Evolutionary conservation across 2,113 vertebrate genomes (phyloP), one percentile per base, ranked within the genome.

Genomic region (Oxyruncus cristatus): DNA sequence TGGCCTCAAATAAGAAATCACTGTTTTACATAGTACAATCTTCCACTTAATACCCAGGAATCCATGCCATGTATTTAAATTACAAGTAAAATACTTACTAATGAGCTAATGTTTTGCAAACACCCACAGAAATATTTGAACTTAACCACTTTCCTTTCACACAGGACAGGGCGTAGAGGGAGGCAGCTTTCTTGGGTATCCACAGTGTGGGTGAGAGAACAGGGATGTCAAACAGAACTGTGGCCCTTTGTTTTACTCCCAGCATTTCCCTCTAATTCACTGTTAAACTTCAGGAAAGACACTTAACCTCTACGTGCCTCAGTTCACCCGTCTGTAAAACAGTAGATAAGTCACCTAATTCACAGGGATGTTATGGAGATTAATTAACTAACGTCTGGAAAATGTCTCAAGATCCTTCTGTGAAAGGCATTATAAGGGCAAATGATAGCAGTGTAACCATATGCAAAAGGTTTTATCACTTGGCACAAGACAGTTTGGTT

Each of bases 261-360:
- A 90, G 63, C 53, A 66, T 94, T 88, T 86, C 82, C 75, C 52
- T 92, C 89, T 80, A 93, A 95, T 75, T 96, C 90, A 18, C 55
- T 80, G 52, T 47, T 86, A 81, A 66, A 95, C 95, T 93, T 95
- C 22, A 1, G 59, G 85, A 77, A 86, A 95, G 95, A 92, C 93
- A 93, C 85, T 97, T 96, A 88, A 96, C 93, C 93, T 96, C 94
- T 11, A 46, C 12, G 23, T 4, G 58, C 94, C 92, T 95, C 95
- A 46, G 95, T 61, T 96, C 88, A 30, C 92, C 55, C 65, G 1
- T 75, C 95, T 94, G 95, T 92, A 91, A 93, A 96, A 78, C 3
- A 95, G 95, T 4, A 97, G 96, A 96, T 96, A 96, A 96, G 95
- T 96, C 93, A 94, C 95, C 96, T 96, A 92, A 96, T 96, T 94